Percentiles rank a stretch among this genome's conserved stretches.
These are phyloP conservation scores for Nemapogon koenigi DNA, from an alignment of 2,888 invertebrate species.

Conservation along the genomic window DNA sequence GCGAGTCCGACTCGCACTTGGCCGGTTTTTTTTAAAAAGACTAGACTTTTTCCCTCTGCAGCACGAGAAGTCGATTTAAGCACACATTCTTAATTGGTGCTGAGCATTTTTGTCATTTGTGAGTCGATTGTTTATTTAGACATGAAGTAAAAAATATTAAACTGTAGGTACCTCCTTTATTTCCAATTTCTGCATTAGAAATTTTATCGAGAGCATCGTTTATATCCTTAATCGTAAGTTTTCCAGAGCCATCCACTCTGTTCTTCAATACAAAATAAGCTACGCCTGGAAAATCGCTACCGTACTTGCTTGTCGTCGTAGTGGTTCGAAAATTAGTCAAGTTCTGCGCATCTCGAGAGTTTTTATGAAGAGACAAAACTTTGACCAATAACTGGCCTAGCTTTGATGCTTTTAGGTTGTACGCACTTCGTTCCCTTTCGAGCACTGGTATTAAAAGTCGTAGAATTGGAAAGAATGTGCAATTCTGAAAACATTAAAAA, in stretches of 20 bases:
- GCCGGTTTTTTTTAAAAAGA: too few relatives aligned
- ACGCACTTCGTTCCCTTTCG: slow-evolving; percentile 81
- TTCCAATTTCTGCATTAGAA: slow-evolving; percentile 69
- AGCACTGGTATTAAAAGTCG: slow-evolving; percentile 79
- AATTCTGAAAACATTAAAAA: slow-evolving; percentile 47
- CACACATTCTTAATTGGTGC: too few relatives aligned
- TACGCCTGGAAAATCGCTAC: slow-evolving; percentile 81
- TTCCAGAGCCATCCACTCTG: slow-evolving; percentile 44
- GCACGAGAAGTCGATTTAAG: too few relatives aligned
- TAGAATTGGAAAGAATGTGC: slow-evolving; percentile 74
- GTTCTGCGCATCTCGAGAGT: slow-evolving; percentile 51
- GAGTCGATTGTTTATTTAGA: too few relatives aligned
- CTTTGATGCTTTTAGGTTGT: slow-evolving; percentile 81
- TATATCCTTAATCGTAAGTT: slow-evolving; percentile 71
- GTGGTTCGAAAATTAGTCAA: slow-evolving; percentile 52
- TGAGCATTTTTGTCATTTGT: too few relatives aligned
- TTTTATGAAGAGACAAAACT: slow-evolving; percentile 75
- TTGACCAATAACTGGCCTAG: slow-evolving; percentile 77
- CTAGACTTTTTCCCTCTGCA: too few relatives aligned
- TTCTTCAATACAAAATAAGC: slow-evolving; percentile 74
- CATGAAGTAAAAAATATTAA: too few relatives aligned
- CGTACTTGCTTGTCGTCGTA: slow-evolving; percentile 42
- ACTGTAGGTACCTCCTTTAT: slow-evolving; percentile 66
- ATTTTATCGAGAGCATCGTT: slow-evolving; percentile 79
- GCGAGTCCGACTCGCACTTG: too few relatives aligned